A percentile compares a stretch with the other conserved stretches of the same genome.
These are phyloP conservation scores for Drosophila siamana DNA, from an alignment of 2,888 invertebrate genomes.

Conservation along the genomic window DNA sequence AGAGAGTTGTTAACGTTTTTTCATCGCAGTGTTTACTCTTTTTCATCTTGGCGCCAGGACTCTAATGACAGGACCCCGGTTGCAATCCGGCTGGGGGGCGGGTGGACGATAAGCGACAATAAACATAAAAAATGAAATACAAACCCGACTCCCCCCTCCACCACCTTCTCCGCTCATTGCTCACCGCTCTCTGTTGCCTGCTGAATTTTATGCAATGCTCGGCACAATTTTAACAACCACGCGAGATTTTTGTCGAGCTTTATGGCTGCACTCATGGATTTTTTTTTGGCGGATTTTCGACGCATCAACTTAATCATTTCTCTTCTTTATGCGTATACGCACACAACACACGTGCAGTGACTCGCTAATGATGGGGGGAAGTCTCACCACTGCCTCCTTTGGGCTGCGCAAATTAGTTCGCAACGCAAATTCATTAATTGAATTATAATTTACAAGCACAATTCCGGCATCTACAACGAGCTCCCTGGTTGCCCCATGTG, in stretches of 20 bases:
- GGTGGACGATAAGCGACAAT: slow-evolving; percentile 73
- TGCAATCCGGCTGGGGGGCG: slow-evolving; percentile 23
- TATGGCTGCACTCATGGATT: slow-evolving; percentile 57
- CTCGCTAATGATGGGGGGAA: slow-evolving; percentile 30
- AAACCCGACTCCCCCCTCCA: slow-evolving; percentile 5
- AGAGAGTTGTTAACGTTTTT: slow-evolving; percentile 82
- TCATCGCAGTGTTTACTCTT: slow-evolving; percentile 76
- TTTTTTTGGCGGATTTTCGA: slow-evolving; percentile 63
- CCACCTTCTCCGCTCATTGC: no score
- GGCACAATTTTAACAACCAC: slow-evolving; percentile 67
- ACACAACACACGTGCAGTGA: slow-evolving; percentile 23
- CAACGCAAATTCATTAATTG: slow-evolving; percentile 74
- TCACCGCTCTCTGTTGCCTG: slow-evolving; percentile 1
- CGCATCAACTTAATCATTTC: slow-evolving; percentile 11
- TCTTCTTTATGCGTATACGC: neutral
- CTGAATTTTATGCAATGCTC: slow-evolving; percentile 51
- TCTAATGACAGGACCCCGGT: slow-evolving; percentile 71
- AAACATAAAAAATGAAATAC: slow-evolving; percentile 77
- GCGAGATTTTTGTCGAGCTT: slow-evolving; percentile 65
- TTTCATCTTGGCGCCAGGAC: slow-evolving; percentile 73
- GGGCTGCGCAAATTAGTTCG: slow-evolving; percentile 66
- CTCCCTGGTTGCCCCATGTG: neutral
- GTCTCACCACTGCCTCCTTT: neutral
- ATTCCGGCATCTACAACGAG: slow-evolving; percentile 16
- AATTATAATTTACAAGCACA: slow-evolving; percentile 71